Evolutionary conservation across 1,140 invertebrate genomes (phyloP).

Genomic region (Nephila pilipes): DNA sequence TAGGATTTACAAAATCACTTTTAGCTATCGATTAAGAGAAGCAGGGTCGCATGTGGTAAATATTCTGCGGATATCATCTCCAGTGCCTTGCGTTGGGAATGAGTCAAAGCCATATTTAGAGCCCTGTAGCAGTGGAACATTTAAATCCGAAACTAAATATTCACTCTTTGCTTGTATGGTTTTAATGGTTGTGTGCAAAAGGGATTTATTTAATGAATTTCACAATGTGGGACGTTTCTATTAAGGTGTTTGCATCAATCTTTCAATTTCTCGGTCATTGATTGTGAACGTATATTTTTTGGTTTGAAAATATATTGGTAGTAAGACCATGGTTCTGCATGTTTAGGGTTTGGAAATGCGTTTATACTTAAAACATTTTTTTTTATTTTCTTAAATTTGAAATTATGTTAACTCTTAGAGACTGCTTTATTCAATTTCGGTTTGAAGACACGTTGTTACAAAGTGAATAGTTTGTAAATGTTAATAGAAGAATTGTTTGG

Average conservation of each 20-base stretch:
- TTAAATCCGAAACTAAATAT: neutral
- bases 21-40: neutral
- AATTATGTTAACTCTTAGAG: too few species aligned
- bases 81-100: neutral
- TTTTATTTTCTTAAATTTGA: too few species aligned
- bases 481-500: too few species aligned
- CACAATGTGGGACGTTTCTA: neutral
- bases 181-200: neutral
- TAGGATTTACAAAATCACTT: conserved; percentile 17
- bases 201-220: neutral
- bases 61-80: neutral
- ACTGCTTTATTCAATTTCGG: too few species aligned
- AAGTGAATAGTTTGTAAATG: too few species aligned
- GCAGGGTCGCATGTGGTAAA: conserved; percentile 1
- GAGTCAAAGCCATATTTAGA: neutral
- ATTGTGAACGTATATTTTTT: too few species aligned
- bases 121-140: neutral
- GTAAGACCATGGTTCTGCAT: too few species aligned
- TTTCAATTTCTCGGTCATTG: neutral
- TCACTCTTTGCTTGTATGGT: neutral
- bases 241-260: neutral
- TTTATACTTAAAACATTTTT: too few species aligned
- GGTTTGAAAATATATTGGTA: too few species aligned
- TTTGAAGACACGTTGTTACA: too few species aligned
- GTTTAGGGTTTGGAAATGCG: too few species aligned